Evolutionary conservation across 2,888 invertebrate genomes (phyloP).

Genomic region (Cheilosia variabilis): DNA sequence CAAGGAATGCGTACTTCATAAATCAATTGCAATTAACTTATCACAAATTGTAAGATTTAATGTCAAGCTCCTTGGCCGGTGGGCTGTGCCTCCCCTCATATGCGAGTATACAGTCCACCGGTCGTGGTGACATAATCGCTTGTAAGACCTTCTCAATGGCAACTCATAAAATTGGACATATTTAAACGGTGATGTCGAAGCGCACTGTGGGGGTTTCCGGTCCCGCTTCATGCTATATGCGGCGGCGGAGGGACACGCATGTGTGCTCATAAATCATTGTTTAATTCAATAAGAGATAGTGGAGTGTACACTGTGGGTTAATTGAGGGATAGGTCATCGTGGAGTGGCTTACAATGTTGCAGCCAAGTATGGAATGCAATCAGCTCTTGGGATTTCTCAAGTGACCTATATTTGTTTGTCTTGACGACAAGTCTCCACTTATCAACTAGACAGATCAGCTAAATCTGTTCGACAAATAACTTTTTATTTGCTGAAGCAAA

Average conservation of each 20-base stretch:
- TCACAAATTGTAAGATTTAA: constrained; percentile 77
- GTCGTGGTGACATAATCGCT: constrained; percentile 68
- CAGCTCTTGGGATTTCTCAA: constrained; percentile 7
- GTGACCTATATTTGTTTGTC: constrained; percentile 26
- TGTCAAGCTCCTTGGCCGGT: constrained; percentile 56
- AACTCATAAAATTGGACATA: constrained; percentile 66
- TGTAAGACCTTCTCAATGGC: constrained; percentile 58
- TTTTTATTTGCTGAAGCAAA: background rate
- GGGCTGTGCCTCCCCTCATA: constrained; percentile 17
- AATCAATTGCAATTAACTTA: constrained; percentile 78
- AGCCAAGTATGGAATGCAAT: background rate
- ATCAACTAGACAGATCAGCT: constrained; percentile 6
- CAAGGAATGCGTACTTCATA: constrained; percentile 76
- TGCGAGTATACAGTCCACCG: background rate
- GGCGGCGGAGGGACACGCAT: constrained; percentile 14
- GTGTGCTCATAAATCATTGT: constrained; percentile 67
- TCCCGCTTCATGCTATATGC: background rate
- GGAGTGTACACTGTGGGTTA: constrained; percentile 47
- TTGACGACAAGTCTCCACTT: background rate
- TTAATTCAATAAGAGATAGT: constrained; percentile 71
- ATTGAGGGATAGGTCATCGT: constrained; percentile 65
- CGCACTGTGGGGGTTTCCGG: constrained; percentile 23
- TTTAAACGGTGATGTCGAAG: constrained; percentile 30
- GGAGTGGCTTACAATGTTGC: constrained; percentile 22
- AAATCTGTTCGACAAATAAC: background rate